Percentiles rank a stretch among this genome's conserved stretches.
Conservation (phyloP, 1,140 invertebrate species). For the Chrysomallon squamiferum region DNA sequence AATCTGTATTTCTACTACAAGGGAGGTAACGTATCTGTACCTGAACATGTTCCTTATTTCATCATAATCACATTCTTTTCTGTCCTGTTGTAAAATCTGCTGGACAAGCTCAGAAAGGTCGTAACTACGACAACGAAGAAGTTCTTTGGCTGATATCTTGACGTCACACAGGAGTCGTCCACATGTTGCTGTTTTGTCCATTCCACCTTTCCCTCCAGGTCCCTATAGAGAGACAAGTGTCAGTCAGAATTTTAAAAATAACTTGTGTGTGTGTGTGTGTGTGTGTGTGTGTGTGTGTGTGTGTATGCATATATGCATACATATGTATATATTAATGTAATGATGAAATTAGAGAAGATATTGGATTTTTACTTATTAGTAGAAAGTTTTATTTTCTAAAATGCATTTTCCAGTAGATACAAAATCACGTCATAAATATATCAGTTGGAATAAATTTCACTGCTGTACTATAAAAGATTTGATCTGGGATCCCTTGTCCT, state of each 20-base stretch:
- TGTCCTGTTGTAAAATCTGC: conserved; percentile 66
- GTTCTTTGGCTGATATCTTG: conserved; percentile 90
- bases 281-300: background rate
- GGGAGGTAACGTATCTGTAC: conserved; percentile 30
- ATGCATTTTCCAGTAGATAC: no score
- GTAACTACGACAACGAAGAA: conserved; percentile 89
- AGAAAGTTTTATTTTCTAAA: no score
- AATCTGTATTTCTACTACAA: background rate
- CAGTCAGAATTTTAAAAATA: background rate
- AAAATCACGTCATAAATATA: no score
- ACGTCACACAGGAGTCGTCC: conserved; percentile 94
- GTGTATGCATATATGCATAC: background rate
- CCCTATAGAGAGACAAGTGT: conserved; percentile 9
- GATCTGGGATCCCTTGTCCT: no score
- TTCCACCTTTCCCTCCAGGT: conserved; percentile 41
- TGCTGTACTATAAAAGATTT: no score
- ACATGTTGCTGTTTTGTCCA: conserved; percentile 69
- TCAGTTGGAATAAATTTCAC: no score
- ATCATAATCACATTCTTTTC: conserved; percentile 53
- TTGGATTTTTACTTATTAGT: no score
- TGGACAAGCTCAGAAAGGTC: conserved; percentile 85
- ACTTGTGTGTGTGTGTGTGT: conserved; percentile 1
- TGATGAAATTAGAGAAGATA: no score
- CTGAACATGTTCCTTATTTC: conserved; percentile 53
- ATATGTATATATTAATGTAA: no score